These are phyloP conservation scores for Chalcosyrphus nemorum DNA, from an alignment of 2,888 invertebrate genomes.

Conservation along the genomic window DNA sequence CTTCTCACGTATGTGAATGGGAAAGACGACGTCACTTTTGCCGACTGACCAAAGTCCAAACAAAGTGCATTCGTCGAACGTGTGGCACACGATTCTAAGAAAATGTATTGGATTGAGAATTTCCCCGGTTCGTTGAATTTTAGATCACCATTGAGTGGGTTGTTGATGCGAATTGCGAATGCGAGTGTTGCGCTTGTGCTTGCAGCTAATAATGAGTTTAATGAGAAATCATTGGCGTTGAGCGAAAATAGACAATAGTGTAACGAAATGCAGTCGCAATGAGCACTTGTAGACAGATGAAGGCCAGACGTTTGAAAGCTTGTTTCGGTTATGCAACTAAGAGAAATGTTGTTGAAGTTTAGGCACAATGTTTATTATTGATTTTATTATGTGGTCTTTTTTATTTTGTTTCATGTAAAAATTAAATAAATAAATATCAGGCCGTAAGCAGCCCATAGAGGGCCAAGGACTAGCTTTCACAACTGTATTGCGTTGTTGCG, in stretches of 20 bases:
- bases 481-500: too few species aligned
- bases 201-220: neutral
- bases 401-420: too few species aligned
- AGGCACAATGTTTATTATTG: too few species aligned
- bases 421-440: too few species aligned
- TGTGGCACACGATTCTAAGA: neutral
- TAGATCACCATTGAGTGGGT: neutral
- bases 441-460: too few species aligned
- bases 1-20: neutral
- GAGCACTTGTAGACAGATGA: neutral
- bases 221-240: neutral
- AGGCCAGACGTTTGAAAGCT: neutral
- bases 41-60: neutral
- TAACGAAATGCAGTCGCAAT: neutral
- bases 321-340: too few species aligned
- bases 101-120: neutral
- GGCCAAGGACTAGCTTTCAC: too few species aligned
- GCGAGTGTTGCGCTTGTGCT: too few species aligned
- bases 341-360: neutral
- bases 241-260: neutral
- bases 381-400: too few species aligned
- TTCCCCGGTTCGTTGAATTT: neutral
- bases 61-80: neutral
- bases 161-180: neutral
- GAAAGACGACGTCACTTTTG: neutral